phyloP scores from a whole-genome alignment of 1,140 invertebrate species.

The Camponotus floridanus region DNA sequence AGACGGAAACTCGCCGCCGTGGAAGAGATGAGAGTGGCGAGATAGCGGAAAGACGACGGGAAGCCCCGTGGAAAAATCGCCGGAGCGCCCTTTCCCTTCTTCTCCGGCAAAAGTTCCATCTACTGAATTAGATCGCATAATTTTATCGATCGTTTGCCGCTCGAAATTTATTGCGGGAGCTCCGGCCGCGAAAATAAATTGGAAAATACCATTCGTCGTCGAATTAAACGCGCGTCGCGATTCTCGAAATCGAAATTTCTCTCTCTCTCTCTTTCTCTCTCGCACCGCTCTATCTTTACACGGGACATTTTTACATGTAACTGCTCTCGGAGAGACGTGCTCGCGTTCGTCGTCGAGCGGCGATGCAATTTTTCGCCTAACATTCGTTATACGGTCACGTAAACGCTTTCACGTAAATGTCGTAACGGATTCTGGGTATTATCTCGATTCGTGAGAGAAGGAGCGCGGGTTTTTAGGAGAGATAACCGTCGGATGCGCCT shows the following conservation, averaged over 20 bases:
- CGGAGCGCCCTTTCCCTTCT: not conserved
- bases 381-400: constrained; percentile 44
- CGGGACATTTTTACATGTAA: not conserved
- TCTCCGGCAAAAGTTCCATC: constrained; percentile 11
- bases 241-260: not conserved
- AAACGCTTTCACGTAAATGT: constrained; percentile 28
- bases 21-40: constrained; percentile 41
- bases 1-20: not conserved
- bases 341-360: constrained; percentile 36
- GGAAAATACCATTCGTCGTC: constrained; percentile 23
- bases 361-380: constrained; percentile 57
- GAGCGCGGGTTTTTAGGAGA: constrained; percentile 11
- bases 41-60: not conserved
- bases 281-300: constrained; percentile 5
- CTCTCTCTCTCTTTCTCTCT: not conserved
- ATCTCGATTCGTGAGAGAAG: constrained; percentile 21
- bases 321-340: not conserved
- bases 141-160: constrained; percentile 57
- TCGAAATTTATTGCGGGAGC: constrained; percentile 29
- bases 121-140: constrained; percentile 65
- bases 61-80: not conserved
- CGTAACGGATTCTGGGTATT: constrained; percentile 45
- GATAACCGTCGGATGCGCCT: not conserved
- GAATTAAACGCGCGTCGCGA: constrained; percentile 17
- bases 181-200: constrained; percentile 34